Base-by-base conservation (phyloP, 1,140 invertebrate species). In the Macrobrachium nipponense region DNA sequence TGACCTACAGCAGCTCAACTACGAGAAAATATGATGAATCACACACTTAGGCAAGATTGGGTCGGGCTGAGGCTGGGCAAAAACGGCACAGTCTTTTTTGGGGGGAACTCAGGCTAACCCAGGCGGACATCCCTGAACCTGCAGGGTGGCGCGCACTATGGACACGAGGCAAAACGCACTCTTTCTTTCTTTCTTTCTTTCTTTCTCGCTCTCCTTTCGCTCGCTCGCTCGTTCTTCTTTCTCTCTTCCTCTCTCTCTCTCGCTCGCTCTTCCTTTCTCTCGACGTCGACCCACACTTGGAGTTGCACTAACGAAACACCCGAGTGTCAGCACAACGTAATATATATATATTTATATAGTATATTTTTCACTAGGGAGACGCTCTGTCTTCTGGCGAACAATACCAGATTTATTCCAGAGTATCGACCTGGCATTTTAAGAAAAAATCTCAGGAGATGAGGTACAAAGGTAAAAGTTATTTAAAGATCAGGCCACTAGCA, bases 71-170 rank as follows among this genome's bases (percentile, higher is more conserved):
- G 84, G 84, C 84, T 80, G 78, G 84, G 84, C 84, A 70, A 80
- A 36, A 36, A 85, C 66, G 70, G 84, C 84, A 80, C 84, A 86
- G 84, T 86, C 84, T 73, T 80, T 20, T 36, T 36, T 36, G 1
- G 27, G 27, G 68, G 77, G 77, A 86, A 78, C 84, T 86, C 84
- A 86, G 77, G 80, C 84, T 80, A 86, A 80, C 84, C 84, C 84
- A 86, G 68, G 84, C 84, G 84, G 73, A 60, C 84, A 73, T 72
- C 84, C 84, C 84, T 73, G 84, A 86, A 86, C 84, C 84, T 80
- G 84, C 84, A 86, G 84, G 84, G 84, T 51, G 51, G 27, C 12
- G 51, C 84, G 68, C 84, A 70, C 84, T 70, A 68, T 80, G 70
- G 77, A 80, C 84, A 86, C 84, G 36, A 73, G 80, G 80, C 80